Percentiles rank a stretch among this genome's conserved stretches.
Evolutionary conservation across 2,888 invertebrate genomes (phyloP).

Genomic region (Meta bourneti): DNA sequence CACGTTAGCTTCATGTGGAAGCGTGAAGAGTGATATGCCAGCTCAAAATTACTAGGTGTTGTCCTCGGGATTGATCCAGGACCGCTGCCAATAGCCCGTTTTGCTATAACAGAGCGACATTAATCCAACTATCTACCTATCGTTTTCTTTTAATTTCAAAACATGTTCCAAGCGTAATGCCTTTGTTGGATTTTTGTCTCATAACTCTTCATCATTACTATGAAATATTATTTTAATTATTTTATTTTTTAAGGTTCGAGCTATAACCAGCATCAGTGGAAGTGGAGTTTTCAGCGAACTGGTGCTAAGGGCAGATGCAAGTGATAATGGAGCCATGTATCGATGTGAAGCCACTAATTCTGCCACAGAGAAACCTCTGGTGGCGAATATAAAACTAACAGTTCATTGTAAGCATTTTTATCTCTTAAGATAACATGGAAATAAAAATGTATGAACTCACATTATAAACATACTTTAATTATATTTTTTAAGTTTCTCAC

Average conservation of each 20-base stretch:
- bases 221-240: not conserved
- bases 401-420: constrained; percentile 90
- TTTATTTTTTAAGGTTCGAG: constrained; percentile 84
- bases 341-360: constrained; percentile 95
- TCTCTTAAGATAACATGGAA: not conserved
- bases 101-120: no score
- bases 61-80: no score
- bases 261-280: constrained; percentile 87
- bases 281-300: constrained; percentile 91
- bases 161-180: no score
- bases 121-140: no score
- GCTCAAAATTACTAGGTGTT: no score
- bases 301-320: constrained; percentile 90
- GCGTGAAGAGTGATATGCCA: no score
- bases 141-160: no score
- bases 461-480: not conserved
- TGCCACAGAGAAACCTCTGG: constrained; percentile 91
- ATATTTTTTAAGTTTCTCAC: not conserved
- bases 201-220: no score
- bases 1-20: no score
- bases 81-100: no score
- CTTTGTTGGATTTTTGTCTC: no score
- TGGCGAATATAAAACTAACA: constrained; percentile 90
- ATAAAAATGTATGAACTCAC: not conserved
- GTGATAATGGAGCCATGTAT: constrained; percentile 96